Evolutionary conservation across 2,888 invertebrate genomes (phyloP).

Genomic region (Drosophila testacea): DNA sequence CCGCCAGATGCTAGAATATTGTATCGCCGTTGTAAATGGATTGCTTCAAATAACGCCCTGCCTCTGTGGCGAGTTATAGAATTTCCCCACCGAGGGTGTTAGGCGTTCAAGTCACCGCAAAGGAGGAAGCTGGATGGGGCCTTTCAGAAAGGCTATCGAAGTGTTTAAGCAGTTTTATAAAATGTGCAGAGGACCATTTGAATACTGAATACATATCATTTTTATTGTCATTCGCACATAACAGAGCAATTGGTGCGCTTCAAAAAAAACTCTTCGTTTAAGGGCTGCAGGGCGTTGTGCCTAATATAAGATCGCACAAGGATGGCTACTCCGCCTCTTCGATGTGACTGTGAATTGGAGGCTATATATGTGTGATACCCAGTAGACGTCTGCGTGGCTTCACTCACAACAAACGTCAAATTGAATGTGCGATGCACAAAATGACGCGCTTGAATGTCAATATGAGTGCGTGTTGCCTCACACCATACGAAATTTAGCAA

Average conservation of each 20-base stretch:
- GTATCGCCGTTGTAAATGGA: neutral
- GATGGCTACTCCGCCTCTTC: slow-evolving; percentile 2
- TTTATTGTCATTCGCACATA: neutral
- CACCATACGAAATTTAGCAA: too few relatives aligned
- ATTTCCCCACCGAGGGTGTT: slow-evolving; percentile 7
- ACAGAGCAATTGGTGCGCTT: neutral
- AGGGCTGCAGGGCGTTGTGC: neutral
- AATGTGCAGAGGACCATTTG: neutral
- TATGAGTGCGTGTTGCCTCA: too few relatives aligned
- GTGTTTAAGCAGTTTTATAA: neutral
- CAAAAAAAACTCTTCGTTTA: neutral
- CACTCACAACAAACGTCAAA: too few relatives aligned
- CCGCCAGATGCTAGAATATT: neutral
- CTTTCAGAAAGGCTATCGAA: neutral
- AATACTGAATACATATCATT: neutral
- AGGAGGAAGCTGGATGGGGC: neutral
- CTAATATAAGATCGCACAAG: neutral
- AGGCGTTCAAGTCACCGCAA: slow-evolving; percentile 2
- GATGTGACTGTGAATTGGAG: neutral
- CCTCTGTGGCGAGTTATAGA: neutral
- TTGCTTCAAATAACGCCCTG: neutral
- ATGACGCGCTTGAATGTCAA: too few relatives aligned
- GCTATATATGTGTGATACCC: neutral
- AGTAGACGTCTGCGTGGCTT: too few relatives aligned
- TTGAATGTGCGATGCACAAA: too few relatives aligned